Evolutionary conservation across 2,797 vertebrate species (phyloP).

Genomic region (Rhinatrema bivittatum): DNA sequence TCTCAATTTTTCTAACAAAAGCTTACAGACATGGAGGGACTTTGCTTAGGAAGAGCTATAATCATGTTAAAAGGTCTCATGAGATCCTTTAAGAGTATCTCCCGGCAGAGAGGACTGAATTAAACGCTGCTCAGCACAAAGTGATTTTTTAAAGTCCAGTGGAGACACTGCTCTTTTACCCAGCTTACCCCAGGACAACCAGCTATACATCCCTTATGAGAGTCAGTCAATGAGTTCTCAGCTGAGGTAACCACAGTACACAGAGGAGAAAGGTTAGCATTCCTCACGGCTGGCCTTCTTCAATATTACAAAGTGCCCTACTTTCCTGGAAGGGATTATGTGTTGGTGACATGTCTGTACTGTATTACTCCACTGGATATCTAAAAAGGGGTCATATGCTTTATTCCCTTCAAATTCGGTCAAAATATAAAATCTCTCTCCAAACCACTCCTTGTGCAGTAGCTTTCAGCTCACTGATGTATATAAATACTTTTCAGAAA

Average conservation of each 20-base stretch:
- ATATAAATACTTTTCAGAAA: no score
- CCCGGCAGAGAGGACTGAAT: conserved; percentile 33
- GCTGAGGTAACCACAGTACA: conserved; percentile 11
- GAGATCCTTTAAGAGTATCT: conserved; percentile 49
- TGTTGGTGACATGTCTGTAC: no score
- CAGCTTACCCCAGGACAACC: background rate
- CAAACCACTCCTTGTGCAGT: no score
- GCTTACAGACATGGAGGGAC: conserved; percentile 51
- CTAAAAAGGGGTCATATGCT: no score
- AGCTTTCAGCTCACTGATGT: no score
- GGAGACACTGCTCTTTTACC: conserved; percentile 44
- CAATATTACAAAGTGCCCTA: no score
- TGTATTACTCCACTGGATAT: no score
- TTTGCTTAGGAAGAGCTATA: conserved; percentile 58
- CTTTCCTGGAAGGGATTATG: no score
- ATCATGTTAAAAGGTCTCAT: conserved; percentile 59
- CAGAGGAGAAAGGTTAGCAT: conserved; percentile 1
- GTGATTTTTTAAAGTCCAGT: conserved; percentile 72
- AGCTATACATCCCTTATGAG: background rate
- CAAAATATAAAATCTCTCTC: no score
- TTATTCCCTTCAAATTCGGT: no score
- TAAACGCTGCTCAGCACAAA: conserved; percentile 58
- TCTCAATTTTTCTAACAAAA: conserved; percentile 69
- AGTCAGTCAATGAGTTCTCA: conserved; percentile 12
- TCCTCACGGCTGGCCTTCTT: no score